Evolutionary conservation across 2,113 vertebrate genomes (phyloP), one percentile per base, ranked within the genome.

Genomic region (Melanostigma gelatinosum): DNA sequence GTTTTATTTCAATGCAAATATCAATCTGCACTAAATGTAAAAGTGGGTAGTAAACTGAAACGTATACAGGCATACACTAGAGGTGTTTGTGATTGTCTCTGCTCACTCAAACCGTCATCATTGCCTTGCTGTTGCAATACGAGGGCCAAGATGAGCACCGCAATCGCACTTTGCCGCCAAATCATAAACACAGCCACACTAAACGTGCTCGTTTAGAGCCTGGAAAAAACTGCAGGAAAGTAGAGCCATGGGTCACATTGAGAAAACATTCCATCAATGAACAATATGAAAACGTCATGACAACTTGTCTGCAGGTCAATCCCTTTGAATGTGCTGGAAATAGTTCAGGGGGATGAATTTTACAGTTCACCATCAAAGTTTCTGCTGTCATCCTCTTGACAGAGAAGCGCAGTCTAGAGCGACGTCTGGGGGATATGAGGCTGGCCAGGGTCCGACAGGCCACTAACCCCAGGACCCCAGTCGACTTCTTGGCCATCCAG

Each of bases 391-490:
- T 65, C 54, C n/a, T 48, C 8, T 32, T 72, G 8, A 67, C 68
- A 95, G 94, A 93, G 22, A 94, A 91, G 66, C 89, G 91, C 48
- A 70, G 75, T 63, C 72, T 95, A 18, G 89, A 92, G 87, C 78
- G 58, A 3, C 58, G 40, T 65, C 80, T 96, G 22, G 86, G 80
- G 4, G 90, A 84, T 22, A 68, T 95, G 79, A 88, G 90, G 65
- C 65, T 94, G 82, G 91, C 93, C 50, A 85, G 90, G 3, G 92
- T 95, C 16, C 84, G 82, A 32, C 93, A 94, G 65, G 93, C 93
- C 0, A 42, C 91, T 0, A 91, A 84, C 34, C 94, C 91, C 60
- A 88, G 88, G 78, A 89, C 73, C 27, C 94, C 94, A 5, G 24
- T 57, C 0, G 93, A 95, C 67, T 94, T 95, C 77, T 82, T 87